Conservation (phyloP, 2,888 invertebrate species). For the Agrotis ipsilon region DNA sequence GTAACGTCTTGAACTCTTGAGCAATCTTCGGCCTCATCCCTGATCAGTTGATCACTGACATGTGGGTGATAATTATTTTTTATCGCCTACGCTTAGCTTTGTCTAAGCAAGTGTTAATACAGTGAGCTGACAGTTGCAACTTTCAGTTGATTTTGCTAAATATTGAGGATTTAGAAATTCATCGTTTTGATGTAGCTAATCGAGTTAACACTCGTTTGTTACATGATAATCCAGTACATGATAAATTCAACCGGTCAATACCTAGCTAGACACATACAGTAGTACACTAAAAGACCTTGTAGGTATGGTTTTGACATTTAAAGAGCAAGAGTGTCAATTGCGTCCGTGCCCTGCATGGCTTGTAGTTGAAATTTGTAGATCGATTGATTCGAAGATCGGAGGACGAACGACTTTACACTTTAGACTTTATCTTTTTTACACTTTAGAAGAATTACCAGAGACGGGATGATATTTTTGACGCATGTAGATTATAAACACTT, state of each 20-base stretch:
- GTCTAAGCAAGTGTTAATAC: conserved; percentile 69
- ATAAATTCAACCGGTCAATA: conserved; percentile 7
- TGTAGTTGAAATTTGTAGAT: background rate
- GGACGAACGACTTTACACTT: background rate
- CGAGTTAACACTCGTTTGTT: background rate
- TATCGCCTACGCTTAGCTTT: conserved; percentile 70
- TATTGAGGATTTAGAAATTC: conserved; percentile 23
- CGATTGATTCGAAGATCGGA: background rate
- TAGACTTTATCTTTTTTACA: no score
- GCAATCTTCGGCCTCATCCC: conserved; percentile 75
- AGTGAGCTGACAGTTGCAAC: conserved; percentile 42
- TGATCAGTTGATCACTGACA: conserved; percentile 75
- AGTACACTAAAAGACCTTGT: background rate
- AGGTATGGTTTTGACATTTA: conserved; percentile 13
- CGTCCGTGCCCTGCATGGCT: background rate
- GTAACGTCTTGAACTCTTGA: conserved; percentile 69
- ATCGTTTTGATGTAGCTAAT: conserved; percentile 3
- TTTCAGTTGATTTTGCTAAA: conserved; percentile 34
- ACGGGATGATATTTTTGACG: background rate
- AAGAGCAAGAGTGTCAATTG: conserved; percentile 16
- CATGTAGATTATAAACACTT: background rate
- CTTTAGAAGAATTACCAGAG: background rate
- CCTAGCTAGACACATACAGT: conserved; percentile 4
- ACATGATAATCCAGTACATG: conserved; percentile 7
- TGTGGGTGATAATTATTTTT: conserved; percentile 79